phyloP scores from a whole-genome alignment of 2,888 invertebrate species.

The Pyrrhia umbra region DNA sequence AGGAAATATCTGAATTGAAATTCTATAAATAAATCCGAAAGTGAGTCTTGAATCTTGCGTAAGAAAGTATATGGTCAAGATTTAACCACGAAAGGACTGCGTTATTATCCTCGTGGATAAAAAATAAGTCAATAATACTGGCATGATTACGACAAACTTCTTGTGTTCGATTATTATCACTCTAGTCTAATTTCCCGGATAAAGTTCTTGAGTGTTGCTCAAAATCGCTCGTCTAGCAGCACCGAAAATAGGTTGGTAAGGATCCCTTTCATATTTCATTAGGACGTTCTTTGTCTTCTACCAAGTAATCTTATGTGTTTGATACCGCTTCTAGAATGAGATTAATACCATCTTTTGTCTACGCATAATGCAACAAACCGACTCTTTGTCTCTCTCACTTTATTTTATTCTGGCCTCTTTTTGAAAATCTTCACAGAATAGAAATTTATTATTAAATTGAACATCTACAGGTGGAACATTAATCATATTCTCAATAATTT shows the following conservation, averaged over 20 bases:
- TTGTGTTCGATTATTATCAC: background rate
- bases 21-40: no score
- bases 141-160: no score
- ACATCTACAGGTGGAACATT: background rate
- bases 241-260: background rate
- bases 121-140: no score
- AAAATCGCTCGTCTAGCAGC: background rate
- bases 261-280: slow-evolving; percentile 25
- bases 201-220: background rate
- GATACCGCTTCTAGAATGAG: slow-evolving; percentile 7
- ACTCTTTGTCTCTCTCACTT: background rate
- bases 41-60: no score
- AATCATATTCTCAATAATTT: no score
- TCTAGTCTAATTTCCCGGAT: background rate
- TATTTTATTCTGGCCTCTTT: slow-evolving; percentile 11
- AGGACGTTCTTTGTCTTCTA: slow-evolving; percentile 24
- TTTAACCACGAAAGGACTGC: no score
- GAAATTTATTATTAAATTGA: background rate
- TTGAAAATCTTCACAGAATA: background rate
- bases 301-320: slow-evolving; percentile 17
- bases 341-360: slow-evolving; percentile 32
- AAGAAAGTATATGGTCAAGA: no score
- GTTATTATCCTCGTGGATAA: no score
- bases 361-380: slow-evolving; percentile 23
- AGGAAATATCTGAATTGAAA: no score